phyloP scores from a whole-genome alignment of 2,888 invertebrate species.

The Aphidius colemani region DNA sequence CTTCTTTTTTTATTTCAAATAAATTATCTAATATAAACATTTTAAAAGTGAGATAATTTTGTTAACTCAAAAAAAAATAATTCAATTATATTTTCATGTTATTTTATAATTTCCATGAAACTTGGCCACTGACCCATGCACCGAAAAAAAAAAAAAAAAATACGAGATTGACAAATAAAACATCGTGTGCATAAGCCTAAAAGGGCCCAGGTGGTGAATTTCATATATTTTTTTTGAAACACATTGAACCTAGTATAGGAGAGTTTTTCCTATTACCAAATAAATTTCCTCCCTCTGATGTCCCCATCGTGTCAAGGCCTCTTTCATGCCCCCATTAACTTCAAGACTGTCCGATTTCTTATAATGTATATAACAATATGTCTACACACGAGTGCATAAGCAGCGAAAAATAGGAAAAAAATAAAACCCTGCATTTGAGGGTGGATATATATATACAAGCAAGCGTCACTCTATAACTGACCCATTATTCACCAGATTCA shows the following conservation, averaged over 20 bases:
- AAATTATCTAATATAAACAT: too few relatives aligned
- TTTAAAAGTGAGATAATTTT: too few relatives aligned
- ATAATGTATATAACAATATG: background rate
- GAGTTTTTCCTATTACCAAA: slow-evolving; percentile 19
- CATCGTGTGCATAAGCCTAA: slow-evolving; percentile 11
- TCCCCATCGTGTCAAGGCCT: slow-evolving; percentile 14
- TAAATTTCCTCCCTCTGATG: slow-evolving; percentile 6
- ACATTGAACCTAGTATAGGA: slow-evolving; percentile 11
- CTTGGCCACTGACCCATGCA: background rate
- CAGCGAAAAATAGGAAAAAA: slow-evolving; percentile 6
- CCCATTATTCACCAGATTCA: background rate
- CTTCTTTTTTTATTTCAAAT: too few relatives aligned
- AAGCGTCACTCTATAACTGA: slow-evolving; percentile 10
- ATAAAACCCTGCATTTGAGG: slow-evolving; percentile 8
- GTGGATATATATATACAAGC: slow-evolving; percentile 14
- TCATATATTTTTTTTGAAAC: background rate
- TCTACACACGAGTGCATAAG: slow-evolving; percentile 6
- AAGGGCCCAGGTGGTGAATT: slow-evolving; percentile 27
- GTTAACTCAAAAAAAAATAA: too few relatives aligned
- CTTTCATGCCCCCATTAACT: slow-evolving; percentile 27
- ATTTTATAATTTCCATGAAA: too few relatives aligned
- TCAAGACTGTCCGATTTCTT: slow-evolving; percentile 14
- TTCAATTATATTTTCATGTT: too few relatives aligned
- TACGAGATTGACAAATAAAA: slow-evolving; percentile 6
- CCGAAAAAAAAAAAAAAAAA: background rate